Base-by-base conservation (phyloP, 2,113 vertebrate species). In the Phrynosoma platyrhinos region DNA sequence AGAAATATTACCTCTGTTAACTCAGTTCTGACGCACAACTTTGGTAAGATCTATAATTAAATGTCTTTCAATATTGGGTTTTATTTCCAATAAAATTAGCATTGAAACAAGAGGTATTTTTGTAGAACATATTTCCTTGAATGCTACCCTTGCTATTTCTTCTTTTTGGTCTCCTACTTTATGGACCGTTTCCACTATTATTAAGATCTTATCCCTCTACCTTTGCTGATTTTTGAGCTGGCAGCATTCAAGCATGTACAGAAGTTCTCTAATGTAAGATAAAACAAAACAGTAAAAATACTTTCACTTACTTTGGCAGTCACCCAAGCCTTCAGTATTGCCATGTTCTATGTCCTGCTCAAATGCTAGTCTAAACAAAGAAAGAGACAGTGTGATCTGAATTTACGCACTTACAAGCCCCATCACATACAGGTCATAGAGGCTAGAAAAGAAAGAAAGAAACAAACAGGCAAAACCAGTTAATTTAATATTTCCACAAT, bases 231-330 rank as follows among this genome's bases (percentile, higher is more conserved):
- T 9, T 47, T 53, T n/a, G 36, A 1, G 89, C 58, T 68, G 20
- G 84, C 68, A 80, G 92, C 88, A 82, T 88, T 91, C 82, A 93
- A 87, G 83, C 91, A 92, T 85, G 92, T 21, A 87, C 82, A 93
- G 93, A 91, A 86, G 92, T 84, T 91, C 83, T 95, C 87, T 95
- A 93, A 95, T 93, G 94, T 83, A 91, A 85, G 85, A 94, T 94
- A 95, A 95, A 86, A 95, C 2, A n/a, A 94, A 53, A 93, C 90
- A 93, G 83, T 81, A 68, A 75, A 88, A 86, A 96, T 96, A 97
- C 94, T 94, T 96, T 92, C 97, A 98, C 98, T 99, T 99, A 99
- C 99, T 99, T 97, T 99, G 98, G 98, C 99, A 99, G 97, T 99
- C 99, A 94, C 99, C 98, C 96, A 99, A 97, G 95, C 98, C 99